These are phyloP conservation scores for Erythrocercus mccallii DNA, from an alignment of 2,113 vertebrate genomes.

Conservation along the genomic window DNA sequence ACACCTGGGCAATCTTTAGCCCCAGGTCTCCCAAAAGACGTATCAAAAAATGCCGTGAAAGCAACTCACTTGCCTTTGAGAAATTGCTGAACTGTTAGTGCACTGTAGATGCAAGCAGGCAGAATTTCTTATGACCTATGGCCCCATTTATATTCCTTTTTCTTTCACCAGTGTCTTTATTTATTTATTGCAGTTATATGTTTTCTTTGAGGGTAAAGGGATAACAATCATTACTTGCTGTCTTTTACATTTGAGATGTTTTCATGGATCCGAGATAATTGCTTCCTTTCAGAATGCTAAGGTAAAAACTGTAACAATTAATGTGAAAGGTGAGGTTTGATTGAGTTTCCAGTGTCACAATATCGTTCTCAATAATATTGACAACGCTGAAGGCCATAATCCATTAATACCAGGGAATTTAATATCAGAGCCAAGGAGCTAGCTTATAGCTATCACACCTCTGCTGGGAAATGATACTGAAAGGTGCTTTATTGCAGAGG, in stretches of 20 bases:
- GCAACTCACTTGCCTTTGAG: neutral
- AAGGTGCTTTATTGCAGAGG: neutral
- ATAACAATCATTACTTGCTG: neutral
- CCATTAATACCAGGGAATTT: neutral
- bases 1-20: neutral
- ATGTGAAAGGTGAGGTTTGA: neutral
- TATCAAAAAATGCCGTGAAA: neutral
- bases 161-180: neutral
- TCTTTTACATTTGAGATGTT: neutral
- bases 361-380: neutral
- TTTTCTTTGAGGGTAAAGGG: neutral
- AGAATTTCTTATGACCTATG: neutral
- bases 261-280: neutral
- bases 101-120: neutral
- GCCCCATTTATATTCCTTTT: neutral
- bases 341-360: neutral
- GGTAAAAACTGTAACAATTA: neutral
- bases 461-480: neutral
- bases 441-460: neutral
- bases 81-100: neutral
- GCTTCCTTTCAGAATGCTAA: neutral
- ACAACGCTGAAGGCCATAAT: neutral
- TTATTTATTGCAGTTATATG: neutral
- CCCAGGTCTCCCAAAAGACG: neutral
- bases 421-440: neutral